Conservation (phyloP, 2,113 vertebrate genomes). For the Struthio camelus region DNA sequence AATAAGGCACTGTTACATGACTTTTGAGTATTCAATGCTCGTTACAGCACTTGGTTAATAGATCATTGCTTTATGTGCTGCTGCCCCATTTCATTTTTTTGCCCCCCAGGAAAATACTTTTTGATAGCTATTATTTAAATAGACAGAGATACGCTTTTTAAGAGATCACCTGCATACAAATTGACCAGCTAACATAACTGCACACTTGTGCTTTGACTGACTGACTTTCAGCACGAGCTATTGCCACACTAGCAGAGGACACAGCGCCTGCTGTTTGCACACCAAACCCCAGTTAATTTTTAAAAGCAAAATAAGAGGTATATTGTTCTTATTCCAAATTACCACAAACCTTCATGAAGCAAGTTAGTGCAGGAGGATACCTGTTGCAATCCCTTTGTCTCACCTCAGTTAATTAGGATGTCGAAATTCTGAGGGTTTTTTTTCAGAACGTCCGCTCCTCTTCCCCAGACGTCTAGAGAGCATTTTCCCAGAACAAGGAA, state of each 20-base stretch:
- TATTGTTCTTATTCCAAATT: background rate
- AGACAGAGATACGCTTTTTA: accelerated
- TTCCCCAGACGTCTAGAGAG: background rate
- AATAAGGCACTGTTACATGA: too few species aligned
- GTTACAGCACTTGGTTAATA: background rate
- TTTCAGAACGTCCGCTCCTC: background rate
- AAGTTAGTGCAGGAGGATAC: background rate
- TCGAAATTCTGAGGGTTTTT: background rate
- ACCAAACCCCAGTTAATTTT: background rate
- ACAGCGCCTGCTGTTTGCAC: accelerated
- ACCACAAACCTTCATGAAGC: background rate
- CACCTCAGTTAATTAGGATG: background rate
- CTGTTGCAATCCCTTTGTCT: background rate
- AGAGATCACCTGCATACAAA: accelerated
- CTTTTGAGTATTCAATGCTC: background rate
- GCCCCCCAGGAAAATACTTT: accelerated
- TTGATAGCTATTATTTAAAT: accelerated
- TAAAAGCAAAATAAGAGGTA: background rate
- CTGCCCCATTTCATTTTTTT: too few species aligned
- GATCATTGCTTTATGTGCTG: background rate
- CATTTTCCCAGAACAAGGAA: background rate
- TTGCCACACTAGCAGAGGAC: accelerated
- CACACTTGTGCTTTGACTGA: accelerated
- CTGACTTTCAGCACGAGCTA: accelerated
- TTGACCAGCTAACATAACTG: accelerated